Base-by-base conservation (phyloP, 1,140 invertebrate species). In the Pinna nobilis region DNA sequence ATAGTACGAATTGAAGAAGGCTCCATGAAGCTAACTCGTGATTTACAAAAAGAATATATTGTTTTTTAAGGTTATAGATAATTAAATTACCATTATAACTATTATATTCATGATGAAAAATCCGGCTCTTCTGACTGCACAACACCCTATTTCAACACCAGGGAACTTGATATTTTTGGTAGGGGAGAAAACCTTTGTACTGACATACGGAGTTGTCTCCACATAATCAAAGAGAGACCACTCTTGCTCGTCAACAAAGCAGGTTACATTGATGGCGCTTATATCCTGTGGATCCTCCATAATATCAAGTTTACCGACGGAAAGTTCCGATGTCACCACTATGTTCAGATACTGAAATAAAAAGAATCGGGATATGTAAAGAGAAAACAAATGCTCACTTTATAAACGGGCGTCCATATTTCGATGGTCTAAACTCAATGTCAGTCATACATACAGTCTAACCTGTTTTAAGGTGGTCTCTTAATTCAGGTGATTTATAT, bases 191-290 rank as follows among this genome's bases (percentile, higher is more conserved):
- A 80, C 78, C 41, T 79, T 82, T 13, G 69, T 68, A 2, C 74
- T 71, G 5, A 65, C 53, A 51, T 82, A 74, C 13, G 64, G 55
- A 50, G 73, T 70, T 18, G 70, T 61, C 35, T 82, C 74, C 25
- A 86, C 80, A 49, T 79, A 76, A 39, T 85, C 79, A 37, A 78
- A 81, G 23, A 87, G 70, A 4, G 66, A 61, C 84, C 84, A 87
- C 74, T 87, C 84, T 61, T 82, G 81, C 55, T 82, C 84, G 59
- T 87, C 85, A 39, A 86, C 81, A 63, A 86, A 86, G 57, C 80
- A 84, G 49, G 82, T 74, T 20, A 80, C 76, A 53, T 87, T 87
- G 9, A 87, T 73, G 3, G 72, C 68, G 47, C 82, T 84, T n/a
- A 82, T 74, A 59, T 87, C 83, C 3, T 74, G 55, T 6, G 66